Percentiles rank a stretch among this genome's conserved stretches.
phyloP scores from a whole-genome alignment of 2,113 vertebrate species.

The Pholis gunnellus region DNA sequence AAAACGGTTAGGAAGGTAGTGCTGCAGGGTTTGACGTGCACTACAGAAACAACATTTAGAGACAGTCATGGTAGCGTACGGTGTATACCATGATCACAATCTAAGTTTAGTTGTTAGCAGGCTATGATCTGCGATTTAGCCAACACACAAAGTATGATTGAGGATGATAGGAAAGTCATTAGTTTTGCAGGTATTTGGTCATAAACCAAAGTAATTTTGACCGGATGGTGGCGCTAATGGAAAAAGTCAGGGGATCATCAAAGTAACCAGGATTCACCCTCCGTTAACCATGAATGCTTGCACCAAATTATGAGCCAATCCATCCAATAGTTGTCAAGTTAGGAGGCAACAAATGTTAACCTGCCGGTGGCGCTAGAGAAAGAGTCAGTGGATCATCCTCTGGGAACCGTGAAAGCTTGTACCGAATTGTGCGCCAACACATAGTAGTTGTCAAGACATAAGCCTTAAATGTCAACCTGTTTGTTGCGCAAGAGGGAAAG shows the following conservation, averaged over 20 bases:
- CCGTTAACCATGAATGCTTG: background rate
- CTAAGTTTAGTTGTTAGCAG: background rate
- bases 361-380: background rate
- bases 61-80: background rate
- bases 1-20: background rate
- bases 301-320: background rate
- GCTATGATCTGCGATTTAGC: background rate
- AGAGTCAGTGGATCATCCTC: constrained; percentile 1
- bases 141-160: background rate
- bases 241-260: constrained; percentile 2
- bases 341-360: background rate
- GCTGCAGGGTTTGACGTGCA: constrained; percentile 7
- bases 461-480: background rate
- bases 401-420: background rate
- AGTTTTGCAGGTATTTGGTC: background rate
- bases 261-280: constrained; percentile 8
- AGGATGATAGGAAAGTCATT: background rate
- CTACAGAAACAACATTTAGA: background rate
- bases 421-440: background rate
- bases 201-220: background rate
- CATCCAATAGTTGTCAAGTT: background rate
- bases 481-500: background rate
- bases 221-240: background rate
- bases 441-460: background rate
- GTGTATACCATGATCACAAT: background rate